Evolutionary conservation across 2,888 invertebrate genomes (phyloP), one percentile per base, ranked within the genome.

Genomic region (Argyra leucocephala): DNA sequence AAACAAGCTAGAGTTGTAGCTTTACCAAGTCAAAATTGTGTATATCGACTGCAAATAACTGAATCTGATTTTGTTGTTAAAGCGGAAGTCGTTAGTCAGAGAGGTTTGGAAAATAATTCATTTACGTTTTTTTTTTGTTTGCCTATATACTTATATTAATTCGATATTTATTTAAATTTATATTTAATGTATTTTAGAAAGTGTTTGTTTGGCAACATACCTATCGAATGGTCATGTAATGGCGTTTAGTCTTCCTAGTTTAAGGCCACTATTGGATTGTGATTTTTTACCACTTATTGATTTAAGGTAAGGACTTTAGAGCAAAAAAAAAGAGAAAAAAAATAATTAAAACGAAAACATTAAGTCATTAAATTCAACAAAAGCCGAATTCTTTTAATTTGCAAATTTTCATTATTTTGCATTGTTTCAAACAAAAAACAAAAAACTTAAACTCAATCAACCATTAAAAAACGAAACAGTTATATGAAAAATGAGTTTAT

Each of bases 241-340:
- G 76, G 91, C 94, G 69, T 93, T 94, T 84, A 96, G 94, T 83
- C 85, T 99, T 80, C 99, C 99, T 68, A 96, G 96, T 78, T 86
- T 99, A 74, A 88, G 93, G 81, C 90, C 90, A 73, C 86, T 99
- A 70, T 85, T 96, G 75, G 93, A 96, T 81, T 88, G 93, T 69
- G 94, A 96, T 82, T 96, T 97, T 83, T 86, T 97, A 75, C 96
- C 96, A 69, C 86, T 94, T 71, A 88, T 92, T 71, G 95, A 96
- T 82, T 87, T 96, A 82, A 95, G 94, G 94, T 94, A 83, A 66
- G 68, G 59, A 57, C 18, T 57, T 57, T 57, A 18, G 18, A 3
- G 15, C 6, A 57, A 3, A 12, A 37, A 37, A 37, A 37, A 37
- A 37, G 15, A 37, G 37, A 37, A 37, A 37, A 10, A 57, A 57